These are phyloP conservation scores for Oryzias celebensis DNA, from an alignment of 2,113 vertebrate species.

Conservation along the genomic window DNA sequence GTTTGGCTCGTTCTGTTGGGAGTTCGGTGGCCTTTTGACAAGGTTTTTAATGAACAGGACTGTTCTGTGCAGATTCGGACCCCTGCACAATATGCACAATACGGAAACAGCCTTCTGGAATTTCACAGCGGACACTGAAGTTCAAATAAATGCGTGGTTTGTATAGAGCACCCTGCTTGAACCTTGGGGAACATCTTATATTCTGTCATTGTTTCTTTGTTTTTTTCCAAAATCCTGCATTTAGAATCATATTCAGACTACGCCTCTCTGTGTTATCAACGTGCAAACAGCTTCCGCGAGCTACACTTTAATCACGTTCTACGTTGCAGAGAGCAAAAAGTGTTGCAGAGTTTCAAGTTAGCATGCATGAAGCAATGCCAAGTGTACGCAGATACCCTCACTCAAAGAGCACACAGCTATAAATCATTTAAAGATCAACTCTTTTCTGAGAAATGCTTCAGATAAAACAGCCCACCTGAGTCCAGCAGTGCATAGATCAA, in stretches of 20 bases:
- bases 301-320: conserved; percentile 1
- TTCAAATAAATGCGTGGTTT: conserved; percentile 28
- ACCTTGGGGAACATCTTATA: conserved; percentile 36
- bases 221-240: conserved; percentile 15
- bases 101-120: conserved; percentile 33
- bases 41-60: conserved; percentile 64
- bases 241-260: not conserved
- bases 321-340: conserved; percentile 42
- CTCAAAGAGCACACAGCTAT: conserved; percentile 54
- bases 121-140: conserved; percentile 29
- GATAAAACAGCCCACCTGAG: conserved; percentile 70
- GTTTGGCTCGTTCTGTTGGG: conserved; percentile 64
- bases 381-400: conserved; percentile 34
- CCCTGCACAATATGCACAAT: conserved; percentile 43
- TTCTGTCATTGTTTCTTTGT: not conserved
- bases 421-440: conserved; percentile 69
- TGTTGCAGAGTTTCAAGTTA: conserved; percentile 34
- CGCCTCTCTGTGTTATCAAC: not conserved
- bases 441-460: conserved; percentile 56
- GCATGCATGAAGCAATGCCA: conserved; percentile 27
- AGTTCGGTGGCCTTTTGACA: conserved; percentile 60
- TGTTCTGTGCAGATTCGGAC: conserved; percentile 55
- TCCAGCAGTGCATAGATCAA: conserved; percentile 68
- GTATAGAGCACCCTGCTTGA: conserved; percentile 29
- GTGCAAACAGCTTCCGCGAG: not conserved